Conservation (phyloP, 2,888 invertebrate species). For the Melinopterus prodromus region DNA sequence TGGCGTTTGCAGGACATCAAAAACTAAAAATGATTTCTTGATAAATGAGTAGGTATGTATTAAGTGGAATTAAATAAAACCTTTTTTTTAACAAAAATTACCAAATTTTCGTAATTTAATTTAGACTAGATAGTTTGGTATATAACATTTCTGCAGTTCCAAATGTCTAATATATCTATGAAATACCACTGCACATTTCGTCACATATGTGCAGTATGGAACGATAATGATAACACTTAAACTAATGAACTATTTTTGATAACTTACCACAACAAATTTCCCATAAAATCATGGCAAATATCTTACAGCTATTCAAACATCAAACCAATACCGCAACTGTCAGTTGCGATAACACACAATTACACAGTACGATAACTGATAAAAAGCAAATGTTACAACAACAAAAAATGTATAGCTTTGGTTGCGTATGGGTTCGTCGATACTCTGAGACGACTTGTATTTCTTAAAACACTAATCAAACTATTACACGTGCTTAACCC, state of each 20-base stretch:
- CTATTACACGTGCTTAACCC: neutral
- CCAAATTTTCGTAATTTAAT: too few relatives aligned
- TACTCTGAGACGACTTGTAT: neutral
- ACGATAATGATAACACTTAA: neutral
- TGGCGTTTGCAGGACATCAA: too few relatives aligned
- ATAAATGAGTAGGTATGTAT: too few relatives aligned
- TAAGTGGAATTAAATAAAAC: too few relatives aligned
- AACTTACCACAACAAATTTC: neutral
- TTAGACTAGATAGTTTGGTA: too few relatives aligned
- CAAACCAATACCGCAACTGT: neutral
- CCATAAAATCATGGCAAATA: conserved; percentile 4
- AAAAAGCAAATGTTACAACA: neutral
- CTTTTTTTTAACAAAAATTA: too few relatives aligned
- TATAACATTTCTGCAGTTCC: too few relatives aligned
- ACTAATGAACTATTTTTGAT: neutral
- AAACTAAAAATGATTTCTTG: too few relatives aligned
- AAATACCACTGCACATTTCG: too few relatives aligned
- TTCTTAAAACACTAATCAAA: neutral
- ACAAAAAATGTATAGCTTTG: neutral
- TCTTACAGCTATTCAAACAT: neutral
- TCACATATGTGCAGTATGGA: neutral
- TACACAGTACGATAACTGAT: neutral
- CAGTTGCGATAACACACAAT: neutral
- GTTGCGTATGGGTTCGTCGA: neutral
- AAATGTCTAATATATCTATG: too few relatives aligned